Evolutionary conservation across 2,113 vertebrate genomes (phyloP).

Genomic region (Syngnathoides biaculeatus): DNA sequence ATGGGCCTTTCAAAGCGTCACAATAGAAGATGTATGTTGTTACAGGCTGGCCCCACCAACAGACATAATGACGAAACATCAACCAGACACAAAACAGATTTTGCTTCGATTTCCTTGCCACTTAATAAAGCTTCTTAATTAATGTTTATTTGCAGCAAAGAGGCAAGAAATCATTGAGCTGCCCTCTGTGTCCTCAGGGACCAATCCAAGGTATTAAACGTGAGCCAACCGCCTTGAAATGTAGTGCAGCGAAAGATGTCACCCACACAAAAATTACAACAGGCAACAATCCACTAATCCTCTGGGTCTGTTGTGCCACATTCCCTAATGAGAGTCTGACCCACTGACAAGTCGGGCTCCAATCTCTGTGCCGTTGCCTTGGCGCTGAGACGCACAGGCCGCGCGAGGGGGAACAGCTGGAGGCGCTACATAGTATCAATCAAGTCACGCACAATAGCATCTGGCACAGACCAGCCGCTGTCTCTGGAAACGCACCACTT

Average conservation of each 20-base stretch:
- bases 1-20: constrained; percentile 26
- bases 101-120: constrained; percentile 8
- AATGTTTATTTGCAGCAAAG: constrained; percentile 38
- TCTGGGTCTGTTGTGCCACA: constrained; percentile 7
- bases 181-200: constrained; percentile 18
- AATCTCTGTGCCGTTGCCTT: constrained; percentile 54
- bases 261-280: constrained; percentile 18
- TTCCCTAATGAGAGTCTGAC: constrained; percentile 23
- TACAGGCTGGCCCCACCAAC: constrained; percentile 7
- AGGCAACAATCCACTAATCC: constrained; percentile 9
- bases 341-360: constrained; percentile 19
- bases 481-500: constrained; percentile 40
- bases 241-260: constrained; percentile 17
- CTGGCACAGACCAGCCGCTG: constrained; percentile 24
- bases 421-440: constrained; percentile 61
- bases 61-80: constrained; percentile 24
- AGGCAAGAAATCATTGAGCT: constrained; percentile 40
- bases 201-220: constrained; percentile 34
- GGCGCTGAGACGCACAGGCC: constrained; percentile 43
- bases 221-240: constrained; percentile 8
- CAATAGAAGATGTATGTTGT: constrained; percentile 7
- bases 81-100: constrained; percentile 10
- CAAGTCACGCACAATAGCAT: constrained; percentile 56
- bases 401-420: constrained; percentile 68
- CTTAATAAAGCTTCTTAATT: constrained; percentile 33